A percentile compares a stretch with the other conserved stretches of the same genome.
phyloP scores from a whole-genome alignment of 2,888 invertebrate species.

The Abrostola triplasia region DNA sequence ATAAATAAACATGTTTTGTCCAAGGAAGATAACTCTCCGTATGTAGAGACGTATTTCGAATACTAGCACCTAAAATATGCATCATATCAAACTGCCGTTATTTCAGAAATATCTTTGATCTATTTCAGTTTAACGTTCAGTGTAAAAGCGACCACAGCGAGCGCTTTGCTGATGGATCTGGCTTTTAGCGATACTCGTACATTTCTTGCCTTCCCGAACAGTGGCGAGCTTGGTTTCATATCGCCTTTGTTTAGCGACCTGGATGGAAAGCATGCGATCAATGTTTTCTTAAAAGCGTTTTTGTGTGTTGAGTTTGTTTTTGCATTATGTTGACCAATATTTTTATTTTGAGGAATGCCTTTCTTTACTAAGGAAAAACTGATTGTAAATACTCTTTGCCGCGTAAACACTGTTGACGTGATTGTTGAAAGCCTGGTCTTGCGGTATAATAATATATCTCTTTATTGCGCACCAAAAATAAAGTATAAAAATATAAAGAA shows the following conservation, averaged over 20 bases:
- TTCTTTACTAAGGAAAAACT: too few relatives aligned
- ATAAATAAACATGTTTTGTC: too few relatives aligned
- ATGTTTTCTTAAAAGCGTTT: conserved; percentile 60
- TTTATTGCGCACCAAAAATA: too few relatives aligned
- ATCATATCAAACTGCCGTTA: not conserved
- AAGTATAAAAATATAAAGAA: too few relatives aligned
- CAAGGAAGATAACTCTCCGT: too few relatives aligned
- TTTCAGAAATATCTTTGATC: conserved; percentile 37
- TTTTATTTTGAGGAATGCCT: too few relatives aligned
- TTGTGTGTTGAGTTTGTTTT: conserved; percentile 10
- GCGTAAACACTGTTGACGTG: too few relatives aligned
- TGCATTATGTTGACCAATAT: not conserved
- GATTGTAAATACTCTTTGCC: too few relatives aligned
- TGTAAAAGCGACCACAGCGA: conserved; percentile 62
- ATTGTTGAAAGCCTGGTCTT: too few relatives aligned
- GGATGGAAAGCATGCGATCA: conserved; percentile 60
- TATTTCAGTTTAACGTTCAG: conserved; percentile 60
- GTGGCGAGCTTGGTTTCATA: conserved; percentile 52
- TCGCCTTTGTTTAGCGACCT: conserved; percentile 67
- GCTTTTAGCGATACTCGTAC: conserved; percentile 68
- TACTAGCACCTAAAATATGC: too few relatives aligned
- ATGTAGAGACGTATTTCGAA: too few relatives aligned
- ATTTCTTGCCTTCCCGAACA: conserved; percentile 60
- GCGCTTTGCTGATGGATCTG: conserved; percentile 65
- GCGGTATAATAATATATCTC: too few relatives aligned